Base-by-base conservation (phyloP, 2,888 invertebrate species). In the Bimastos eiseni region DNA sequence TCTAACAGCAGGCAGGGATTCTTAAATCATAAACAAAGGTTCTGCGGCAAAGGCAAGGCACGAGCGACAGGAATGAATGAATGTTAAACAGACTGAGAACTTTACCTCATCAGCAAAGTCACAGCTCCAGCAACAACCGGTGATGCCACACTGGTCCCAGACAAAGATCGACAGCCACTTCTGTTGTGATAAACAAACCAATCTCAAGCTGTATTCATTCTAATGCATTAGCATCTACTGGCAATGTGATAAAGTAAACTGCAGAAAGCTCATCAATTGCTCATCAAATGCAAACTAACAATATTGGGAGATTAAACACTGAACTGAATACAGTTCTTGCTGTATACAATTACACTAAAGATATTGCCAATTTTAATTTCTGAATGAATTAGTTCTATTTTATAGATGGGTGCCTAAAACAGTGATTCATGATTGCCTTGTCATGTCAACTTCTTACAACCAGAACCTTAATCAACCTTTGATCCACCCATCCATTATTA, bases 71-170 rank as follows among this genome's bases (percentile, higher is more conserved):
- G 49, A 19, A n/a, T n/a, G n/a, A 70, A 70, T 49, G 21, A 89
- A n/a, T 34, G 33, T 1, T 30, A 34, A 41, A 41, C 44, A 41
- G 86, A 55, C 19, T 55, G n/a, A 19, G 5, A 38, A 37, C 38
- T 89, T 90, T 24, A 92, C 92, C 92, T 93, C 91, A 92, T 91
- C 90, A 99, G 95, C 89, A 99, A 95, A 8, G 98, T 97, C 30
- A 99, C 97, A 8, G 98, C 98, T 36, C 98, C 99, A 21, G 98
- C 98, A 1, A 99, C 98, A 21, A 99, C 98, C 0, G 99, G 99
- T 3, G 98, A 98, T 0, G 99, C 98, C 11, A 99, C 99, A 93
- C 98, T 98, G 3, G 99, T 99, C 0, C 99, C 98, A 83, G 98
- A 98, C 4, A 99, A 96, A 0, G 98, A 97, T 89, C 98, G 96